Conservation (phyloP, 1,140 invertebrate species). For the Sitophilus oryzae region DNA sequence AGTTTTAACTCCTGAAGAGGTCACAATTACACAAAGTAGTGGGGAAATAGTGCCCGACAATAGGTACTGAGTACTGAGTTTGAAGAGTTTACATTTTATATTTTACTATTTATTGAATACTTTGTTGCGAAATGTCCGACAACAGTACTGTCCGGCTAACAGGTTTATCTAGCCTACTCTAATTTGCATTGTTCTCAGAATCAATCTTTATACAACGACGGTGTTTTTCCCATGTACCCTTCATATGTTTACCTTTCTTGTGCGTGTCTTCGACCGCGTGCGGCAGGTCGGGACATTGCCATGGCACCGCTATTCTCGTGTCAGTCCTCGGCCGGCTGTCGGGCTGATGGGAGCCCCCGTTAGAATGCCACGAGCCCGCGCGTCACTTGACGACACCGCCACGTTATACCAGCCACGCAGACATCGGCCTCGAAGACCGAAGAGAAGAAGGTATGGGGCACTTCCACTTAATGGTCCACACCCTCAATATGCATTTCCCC, state of each 20-base stretch:
- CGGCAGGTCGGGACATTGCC: conserved; percentile 11
- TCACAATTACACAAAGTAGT: too few species aligned
- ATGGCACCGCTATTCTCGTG: conserved; percentile 16
- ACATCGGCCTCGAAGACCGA: conserved; percentile 22
- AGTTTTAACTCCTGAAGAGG: too few species aligned
- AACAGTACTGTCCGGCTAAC: too few species aligned
- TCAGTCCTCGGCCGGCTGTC: conserved; percentile 38
- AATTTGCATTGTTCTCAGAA: neutral
- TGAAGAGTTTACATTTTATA: too few species aligned
- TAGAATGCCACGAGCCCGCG: conserved; percentile 39
- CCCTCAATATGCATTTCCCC: too few species aligned
- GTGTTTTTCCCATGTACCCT: too few species aligned
- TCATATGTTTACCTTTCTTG: conserved; percentile 4
- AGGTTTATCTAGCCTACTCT: too few species aligned
- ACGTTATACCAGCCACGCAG: conserved; percentile 34
- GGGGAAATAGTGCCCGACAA: too few species aligned
- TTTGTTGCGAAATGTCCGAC: too few species aligned
- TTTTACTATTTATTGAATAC: too few species aligned
- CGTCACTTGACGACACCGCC: conserved; percentile 35
- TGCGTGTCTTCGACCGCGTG: conserved; percentile 15
- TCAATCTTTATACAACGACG: neutral
- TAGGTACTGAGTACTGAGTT: too few species aligned
- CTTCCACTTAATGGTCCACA: too few species aligned
- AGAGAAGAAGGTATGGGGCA: conserved; percentile 8
- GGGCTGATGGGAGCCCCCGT: conserved; percentile 41